A percentile compares a stretch with the other conserved stretches of the same genome.
phyloP scores from a whole-genome alignment of 2,113 vertebrate species.

The Sturnus vulgaris region DNA sequence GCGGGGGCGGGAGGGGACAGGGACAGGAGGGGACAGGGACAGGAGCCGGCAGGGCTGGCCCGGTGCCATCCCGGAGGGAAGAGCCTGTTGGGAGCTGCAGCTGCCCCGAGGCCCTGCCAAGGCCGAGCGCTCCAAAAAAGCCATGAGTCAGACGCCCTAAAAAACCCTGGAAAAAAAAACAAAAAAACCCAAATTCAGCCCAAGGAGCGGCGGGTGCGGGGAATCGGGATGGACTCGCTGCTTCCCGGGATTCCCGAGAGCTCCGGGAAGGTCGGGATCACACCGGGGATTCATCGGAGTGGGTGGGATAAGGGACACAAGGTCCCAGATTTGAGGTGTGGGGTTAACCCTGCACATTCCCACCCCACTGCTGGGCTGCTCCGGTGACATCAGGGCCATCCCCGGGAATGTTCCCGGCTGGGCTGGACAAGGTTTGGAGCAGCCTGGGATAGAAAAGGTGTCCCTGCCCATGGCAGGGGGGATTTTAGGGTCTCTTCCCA shows the following conservation, averaged over 20 bases:
- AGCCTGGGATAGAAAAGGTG: rapidly evolving
- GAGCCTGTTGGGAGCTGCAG: neutral
- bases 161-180: neutral
- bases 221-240: neutral
- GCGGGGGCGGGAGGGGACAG: neutral
- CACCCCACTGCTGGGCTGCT: rapidly evolving
- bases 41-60: neutral
- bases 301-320: neutral
- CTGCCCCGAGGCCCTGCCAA: neutral
- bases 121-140: neutral
- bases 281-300: too few species aligned
- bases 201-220: rapidly evolving
- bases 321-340: rapidly evolving
- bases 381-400: neutral
- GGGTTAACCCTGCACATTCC: neutral
- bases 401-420: neutral
- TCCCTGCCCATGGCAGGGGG: too few species aligned
- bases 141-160: neutral
- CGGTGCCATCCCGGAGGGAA: neutral
- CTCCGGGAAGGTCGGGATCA: neutral
- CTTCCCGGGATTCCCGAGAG: neutral
- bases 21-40: neutral
- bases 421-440: neutral
- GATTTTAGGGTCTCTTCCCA: neutral
- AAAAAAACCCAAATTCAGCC: too few species aligned